Base-by-base conservation (phyloP, 2,888 invertebrate genomes). In the Melanostoma scalare region DNA sequence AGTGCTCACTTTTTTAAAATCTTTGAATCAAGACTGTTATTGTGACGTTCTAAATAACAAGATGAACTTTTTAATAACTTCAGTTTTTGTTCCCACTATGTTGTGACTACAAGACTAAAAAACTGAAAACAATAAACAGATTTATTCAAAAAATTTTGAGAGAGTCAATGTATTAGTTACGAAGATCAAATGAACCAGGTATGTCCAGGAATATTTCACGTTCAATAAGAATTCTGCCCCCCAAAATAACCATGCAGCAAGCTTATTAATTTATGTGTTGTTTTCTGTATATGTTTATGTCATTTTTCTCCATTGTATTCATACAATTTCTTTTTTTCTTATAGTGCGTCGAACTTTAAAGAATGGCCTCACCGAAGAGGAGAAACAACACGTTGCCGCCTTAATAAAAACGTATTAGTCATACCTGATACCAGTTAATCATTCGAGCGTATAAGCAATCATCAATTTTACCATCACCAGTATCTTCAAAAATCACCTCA, bases 291-390 rank as follows among this genome's bases (percentile, higher is more conserved):
- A 8, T 8, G n/a, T 38, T 20, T n/a, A 30, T 56, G 55, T n/a
- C 0, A 48, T 48, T 73, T 55, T 71, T n/a, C 63, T 48, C 2
- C 10, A 6, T n/a, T 3, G 6, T 20, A 55, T 50, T 69, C 3
- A 58, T 20, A 30, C 9, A 30, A 5, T 78, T 55, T 56, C n/a
- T 38, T 38, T 68, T 61, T 60, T 76, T 93, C 93, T 55, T 92
- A 20, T 20, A 96, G 96, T 96, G 92, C 93, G 96, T 91, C 93
- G 96, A 91, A 96, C 96, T 85, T 92, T 96, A 88, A 95, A 95
- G 90, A 95, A 95, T 91, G 96, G 96, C 87, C 92, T 96, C 87
- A 95, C 95, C 85, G 95, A 95, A 89, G 96, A 96, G 91, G 96
- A 96, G 91, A 94, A 95, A 91, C 95, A 94, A 90, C 94, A 95